phyloP scores from a whole-genome alignment of 2,113 vertebrate species.

The Semnopithecus entellus region DNA sequence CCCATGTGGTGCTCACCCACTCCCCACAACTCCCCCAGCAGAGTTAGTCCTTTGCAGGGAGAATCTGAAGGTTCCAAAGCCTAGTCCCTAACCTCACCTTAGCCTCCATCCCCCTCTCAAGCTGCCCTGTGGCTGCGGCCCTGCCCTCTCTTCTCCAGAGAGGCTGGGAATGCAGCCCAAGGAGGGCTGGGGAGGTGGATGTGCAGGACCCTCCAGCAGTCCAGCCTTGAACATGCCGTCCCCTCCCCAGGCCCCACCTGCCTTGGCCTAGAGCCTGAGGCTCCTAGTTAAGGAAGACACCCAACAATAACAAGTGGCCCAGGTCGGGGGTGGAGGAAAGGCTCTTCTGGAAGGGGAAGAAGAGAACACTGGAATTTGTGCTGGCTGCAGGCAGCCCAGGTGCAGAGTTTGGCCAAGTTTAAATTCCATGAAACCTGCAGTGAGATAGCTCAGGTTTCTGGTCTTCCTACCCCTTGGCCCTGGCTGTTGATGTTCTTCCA shows the following conservation, averaged over 20 bases:
- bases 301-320: background rate
- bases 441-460: background rate
- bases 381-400: background rate
- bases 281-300: constrained; percentile 17
- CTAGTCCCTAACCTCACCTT: background rate
- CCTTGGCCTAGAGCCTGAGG: background rate
- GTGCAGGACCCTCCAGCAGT: background rate
- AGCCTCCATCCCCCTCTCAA: background rate
- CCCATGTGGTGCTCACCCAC: background rate
- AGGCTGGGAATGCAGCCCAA: background rate
- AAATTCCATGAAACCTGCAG: background rate
- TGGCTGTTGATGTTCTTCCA: background rate
- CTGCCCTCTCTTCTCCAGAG: background rate
- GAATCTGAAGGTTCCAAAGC: background rate
- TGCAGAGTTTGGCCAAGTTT: background rate
- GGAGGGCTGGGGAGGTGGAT: background rate
- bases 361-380: background rate
- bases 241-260: background rate
- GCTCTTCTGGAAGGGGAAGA: background rate
- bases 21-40: background rate
- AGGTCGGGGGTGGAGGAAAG: background rate
- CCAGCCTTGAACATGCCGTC: background rate
- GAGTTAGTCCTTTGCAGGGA: background rate
- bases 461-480: background rate
- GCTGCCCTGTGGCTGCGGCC: background rate